Percentiles rank a stretch among this genome's conserved stretches.
Conservation (phyloP, 92 coral and sea anemone genomes). For the Actinernus sp. region DNA sequence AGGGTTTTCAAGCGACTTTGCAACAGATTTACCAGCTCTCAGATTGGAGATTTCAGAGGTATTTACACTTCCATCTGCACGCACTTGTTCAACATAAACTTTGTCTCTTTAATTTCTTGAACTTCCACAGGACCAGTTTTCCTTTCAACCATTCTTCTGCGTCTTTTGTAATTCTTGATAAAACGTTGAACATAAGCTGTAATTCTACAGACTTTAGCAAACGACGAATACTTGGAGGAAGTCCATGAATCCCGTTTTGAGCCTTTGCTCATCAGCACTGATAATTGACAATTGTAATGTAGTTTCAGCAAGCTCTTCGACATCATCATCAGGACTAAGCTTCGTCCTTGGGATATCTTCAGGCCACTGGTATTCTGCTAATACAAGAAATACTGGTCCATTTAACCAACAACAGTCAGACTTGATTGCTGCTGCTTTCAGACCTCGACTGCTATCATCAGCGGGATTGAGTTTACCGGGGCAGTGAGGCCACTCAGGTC, state of each 20-base stretch:
- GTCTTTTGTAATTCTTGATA: too few relatives aligned
- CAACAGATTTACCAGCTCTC: not conserved
- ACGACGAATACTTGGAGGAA: too few relatives aligned
- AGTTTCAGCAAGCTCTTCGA: not conserved
- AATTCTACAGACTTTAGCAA: too few relatives aligned
- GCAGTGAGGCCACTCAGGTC: slow-evolving; percentile 34
- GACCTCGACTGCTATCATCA: slow-evolving; percentile 38
- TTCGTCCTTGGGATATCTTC: too few relatives aligned
- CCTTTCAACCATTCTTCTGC: slow-evolving; percentile 12
- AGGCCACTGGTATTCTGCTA: too few relatives aligned
- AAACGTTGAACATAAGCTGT: too few relatives aligned
- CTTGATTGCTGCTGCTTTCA: slow-evolving; percentile 1
- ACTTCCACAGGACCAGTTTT: slow-evolving; percentile 29
- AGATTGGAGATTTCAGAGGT: slow-evolving; percentile 11
- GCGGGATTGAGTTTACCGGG: slow-evolving; percentile 25
- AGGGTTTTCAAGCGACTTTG: slow-evolving; percentile 22
- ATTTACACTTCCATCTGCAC: slow-evolving; percentile 23
- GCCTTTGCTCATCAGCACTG: too few relatives aligned
- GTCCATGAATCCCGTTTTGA: too few relatives aligned
- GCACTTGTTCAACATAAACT: slow-evolving; percentile 1
- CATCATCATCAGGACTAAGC: too few relatives aligned
- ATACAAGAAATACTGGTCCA: slow-evolving; percentile 43
- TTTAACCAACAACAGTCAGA: slow-evolving; percentile 31
- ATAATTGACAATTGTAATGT: too few relatives aligned
- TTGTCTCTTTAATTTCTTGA: slow-evolving; percentile 31